Conservation (phyloP, 2,113 vertebrate genomes). For the Lutjanus erythropterus region DNA sequence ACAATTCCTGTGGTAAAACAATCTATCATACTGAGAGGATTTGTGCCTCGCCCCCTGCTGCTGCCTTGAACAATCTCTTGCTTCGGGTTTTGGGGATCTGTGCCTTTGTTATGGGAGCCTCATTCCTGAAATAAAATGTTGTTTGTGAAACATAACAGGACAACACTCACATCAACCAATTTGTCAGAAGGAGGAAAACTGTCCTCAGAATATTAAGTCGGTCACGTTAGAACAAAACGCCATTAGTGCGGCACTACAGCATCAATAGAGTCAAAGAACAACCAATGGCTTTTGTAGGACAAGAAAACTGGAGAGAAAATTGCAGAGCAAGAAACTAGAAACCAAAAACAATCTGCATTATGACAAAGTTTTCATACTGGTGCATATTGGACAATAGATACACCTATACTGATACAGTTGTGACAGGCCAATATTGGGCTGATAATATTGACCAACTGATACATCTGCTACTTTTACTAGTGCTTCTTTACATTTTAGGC, state of each 20-base stretch:
- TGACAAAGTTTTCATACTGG: too few relatives aligned
- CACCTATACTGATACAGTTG: too few relatives aligned
- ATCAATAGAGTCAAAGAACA: not conserved
- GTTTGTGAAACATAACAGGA: not conserved
- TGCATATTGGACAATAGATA: too few relatives aligned
- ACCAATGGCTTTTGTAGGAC: not conserved
- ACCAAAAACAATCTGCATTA: too few relatives aligned
- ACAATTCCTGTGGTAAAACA: constrained; percentile 46
- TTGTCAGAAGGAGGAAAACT: not conserved
- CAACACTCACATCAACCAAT: not conserved
- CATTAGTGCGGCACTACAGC: not conserved
- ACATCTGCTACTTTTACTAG: not conserved
- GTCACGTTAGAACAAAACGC: not conserved
- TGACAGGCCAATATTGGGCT: too few relatives aligned
- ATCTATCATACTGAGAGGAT: constrained; percentile 3
- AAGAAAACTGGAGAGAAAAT: too few relatives aligned
- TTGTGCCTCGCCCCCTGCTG: constrained; percentile 9
- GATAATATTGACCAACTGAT: too few relatives aligned
- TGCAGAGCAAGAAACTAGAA: too few relatives aligned
- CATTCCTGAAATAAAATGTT: not conserved
- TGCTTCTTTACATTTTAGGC: not conserved
- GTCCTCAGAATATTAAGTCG: not conserved
- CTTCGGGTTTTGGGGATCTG: not conserved
- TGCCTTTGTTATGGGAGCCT: not conserved
- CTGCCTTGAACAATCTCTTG: not conserved